Conservation (phyloP, 2,797 vertebrate genomes). For the Australoheros facetus region DNA sequence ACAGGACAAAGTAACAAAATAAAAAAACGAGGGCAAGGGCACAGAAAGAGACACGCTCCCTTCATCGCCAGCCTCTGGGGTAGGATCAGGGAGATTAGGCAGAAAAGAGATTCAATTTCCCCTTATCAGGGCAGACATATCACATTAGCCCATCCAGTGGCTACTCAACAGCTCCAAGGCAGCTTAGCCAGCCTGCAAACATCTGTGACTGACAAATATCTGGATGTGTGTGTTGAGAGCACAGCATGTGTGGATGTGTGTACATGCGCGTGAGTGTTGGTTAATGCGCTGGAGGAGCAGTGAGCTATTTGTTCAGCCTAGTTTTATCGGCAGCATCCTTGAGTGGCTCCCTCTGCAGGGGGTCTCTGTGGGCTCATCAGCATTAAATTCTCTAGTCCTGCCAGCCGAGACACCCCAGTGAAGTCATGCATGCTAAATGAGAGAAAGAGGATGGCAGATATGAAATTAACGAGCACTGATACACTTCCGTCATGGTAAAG, state of each 20-base stretch:
- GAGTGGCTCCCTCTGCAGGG: constrained; percentile 51
- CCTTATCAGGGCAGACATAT: constrained; percentile 60
- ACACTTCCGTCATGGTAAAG: constrained; percentile 21
- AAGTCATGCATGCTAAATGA: background rate
- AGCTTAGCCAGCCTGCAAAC: constrained; percentile 62
- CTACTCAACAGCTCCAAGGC: constrained; percentile 67
- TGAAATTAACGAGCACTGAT: constrained; percentile 32
- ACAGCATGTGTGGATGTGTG: background rate
- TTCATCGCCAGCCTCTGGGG: constrained; percentile 49
- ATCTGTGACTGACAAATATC: constrained; percentile 61
- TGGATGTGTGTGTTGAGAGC: constrained; percentile 25
- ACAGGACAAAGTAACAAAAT: constrained; percentile 15
- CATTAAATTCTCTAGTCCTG: constrained; percentile 52
- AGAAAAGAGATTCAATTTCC: constrained; percentile 67
- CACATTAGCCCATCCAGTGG: constrained; percentile 66
- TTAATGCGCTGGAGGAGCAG: constrained; percentile 45
- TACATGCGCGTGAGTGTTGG: constrained; percentile 8
- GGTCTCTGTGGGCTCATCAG: constrained; percentile 51
- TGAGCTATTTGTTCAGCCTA: constrained; percentile 60
- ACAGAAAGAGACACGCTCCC: constrained; percentile 36
- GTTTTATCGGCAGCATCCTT: constrained; percentile 58
- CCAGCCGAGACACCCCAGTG: constrained; percentile 46
- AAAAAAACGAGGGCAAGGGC: constrained; percentile 27
- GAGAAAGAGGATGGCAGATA: constrained; percentile 21
- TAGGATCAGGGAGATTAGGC: constrained; percentile 66